These are phyloP conservation scores for Malthinus flaveolus DNA, from an alignment of 2,888 invertebrate genomes.

Conservation along the genomic window DNA sequence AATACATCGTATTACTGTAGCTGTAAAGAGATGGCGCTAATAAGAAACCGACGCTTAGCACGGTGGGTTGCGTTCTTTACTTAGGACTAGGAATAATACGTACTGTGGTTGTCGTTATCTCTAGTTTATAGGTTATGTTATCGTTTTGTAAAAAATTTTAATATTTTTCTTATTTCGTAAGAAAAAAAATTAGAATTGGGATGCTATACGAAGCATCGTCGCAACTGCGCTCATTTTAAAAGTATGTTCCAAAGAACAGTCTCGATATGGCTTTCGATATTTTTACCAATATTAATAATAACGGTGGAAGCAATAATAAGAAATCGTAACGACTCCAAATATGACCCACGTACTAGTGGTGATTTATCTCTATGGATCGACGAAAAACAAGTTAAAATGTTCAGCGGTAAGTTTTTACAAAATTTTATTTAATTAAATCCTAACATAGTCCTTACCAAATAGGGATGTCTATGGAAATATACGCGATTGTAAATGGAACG, in stretches of 20 bases:
- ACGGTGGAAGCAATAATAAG: conserved; percentile 1
- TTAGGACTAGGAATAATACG: too few species aligned
- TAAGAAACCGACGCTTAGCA: too few species aligned
- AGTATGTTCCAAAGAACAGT: neutral
- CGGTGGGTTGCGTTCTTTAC: too few species aligned
- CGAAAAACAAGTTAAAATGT: conserved; percentile 87
- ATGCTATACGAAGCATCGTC: too few species aligned
- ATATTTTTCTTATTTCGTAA: too few species aligned
- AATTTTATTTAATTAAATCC: conserved; percentile 3
- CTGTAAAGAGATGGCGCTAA: too few species aligned
- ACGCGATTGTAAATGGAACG: conserved; percentile 84
- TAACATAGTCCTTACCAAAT: conserved; percentile 29
- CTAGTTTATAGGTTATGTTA: too few species aligned
- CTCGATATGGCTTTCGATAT: neutral
- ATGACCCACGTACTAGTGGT: conserved; percentile 53
- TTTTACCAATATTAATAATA: neutral
- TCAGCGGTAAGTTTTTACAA: conserved; percentile 71
- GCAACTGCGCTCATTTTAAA: too few species aligned
- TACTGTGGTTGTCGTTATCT: too few species aligned
- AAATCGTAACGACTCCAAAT: conserved; percentile 49
- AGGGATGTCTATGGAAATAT: conserved; percentile 87
- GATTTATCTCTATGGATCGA: conserved; percentile 89
- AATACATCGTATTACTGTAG: too few species aligned
- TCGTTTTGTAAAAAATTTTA: too few species aligned
- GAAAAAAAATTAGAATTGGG: too few species aligned